Base-by-base conservation (phyloP, 2,797 vertebrate genomes). In the Acanthurus lineatus region DNA sequence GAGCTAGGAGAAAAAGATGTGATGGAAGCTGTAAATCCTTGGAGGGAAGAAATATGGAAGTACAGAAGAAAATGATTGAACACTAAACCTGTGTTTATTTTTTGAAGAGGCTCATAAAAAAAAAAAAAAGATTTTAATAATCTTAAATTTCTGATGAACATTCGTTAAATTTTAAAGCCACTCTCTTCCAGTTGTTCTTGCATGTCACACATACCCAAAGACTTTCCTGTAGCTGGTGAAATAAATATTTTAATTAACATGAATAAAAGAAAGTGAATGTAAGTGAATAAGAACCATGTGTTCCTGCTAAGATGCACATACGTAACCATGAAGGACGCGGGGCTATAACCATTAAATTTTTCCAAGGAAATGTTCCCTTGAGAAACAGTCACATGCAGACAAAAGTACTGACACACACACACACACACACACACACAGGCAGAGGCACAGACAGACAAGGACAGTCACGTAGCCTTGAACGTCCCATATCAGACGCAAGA, bases 371-470 rank as follows among this genome's bases (percentile, higher is more conserved):
- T 62, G 73, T 80, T 86, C 77, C 66, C 61, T 75, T 74, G 51
- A 87, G 82, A 83, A 81, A 72, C 9, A 63, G 77, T 90, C 86
- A 89, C 82, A 88, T 79, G 85, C 59, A 66, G 68, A 83, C 62
- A 70, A 68, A 83, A 60, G 38, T 56, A 77, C 71, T 40, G 5
- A 73, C 2, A 51, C 69, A 32, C 32, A 32, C 44, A 63, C 14
- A 47, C 38, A 47, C 58, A 80, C 65, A 44, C 3, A 32, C 42
- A 42, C 76, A 61, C 42, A 61, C 57, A 60, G 47, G 64, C 14
- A 52, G 17, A 49, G 2, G 19, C 14, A 52, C 68, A 82, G 56
- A 58, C 4, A 42, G 20, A 4, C 42, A 45, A 17, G 59, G 15
- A 52, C 47, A 47, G 47, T 5, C 51, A 69, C 57, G 70, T 19